Evolutionary conservation across 1,140 invertebrate species (phyloP), one percentile per base, ranked within the genome.

Genomic region (Cotesia glomerata): DNA sequence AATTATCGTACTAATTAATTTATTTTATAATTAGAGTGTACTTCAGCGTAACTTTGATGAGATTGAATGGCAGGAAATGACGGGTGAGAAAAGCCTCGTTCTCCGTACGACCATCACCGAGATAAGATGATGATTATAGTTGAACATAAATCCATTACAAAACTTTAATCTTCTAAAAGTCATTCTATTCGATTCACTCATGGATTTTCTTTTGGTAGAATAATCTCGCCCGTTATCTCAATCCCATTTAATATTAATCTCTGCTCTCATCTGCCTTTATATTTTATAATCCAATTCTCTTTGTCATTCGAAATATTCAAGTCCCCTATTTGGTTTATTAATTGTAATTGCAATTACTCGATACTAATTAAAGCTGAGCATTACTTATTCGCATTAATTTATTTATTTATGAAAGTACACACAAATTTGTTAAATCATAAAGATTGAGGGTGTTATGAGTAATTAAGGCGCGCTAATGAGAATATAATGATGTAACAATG

Each of bases 101-200:
- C 26, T 73, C 52, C 18, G 14, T 64, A 35, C 8, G 11, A 51
- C 49, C 35, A 62, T 32, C 16, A 32, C 13, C 16, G 4, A 16
- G 59, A 51, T 62, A 35, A 32, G 35, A 51, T 58, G 5, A 61
- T 69, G 61, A 62, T 62, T 34, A n/a, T 18, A 61, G 32, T 4
- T 45, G 64, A 34, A 72, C 34, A 70, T 75, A 78, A 79, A 81
- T 80, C 73, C 79, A 80, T 80, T 79, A 45, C 2, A 74, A 56
- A 77, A 80, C 78, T 79, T 80, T 80, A 77, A 80, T 80, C 74
- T 74, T 78, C 73, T 71, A 5, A 79, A 80, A 80, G 79, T 80
- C 77, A 77, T 81, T 79, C 77, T 74, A 80, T 79, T 79, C 77
- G 75, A 80, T 79, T 80, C 74, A 75, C 76, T 80, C 74, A 75